These are phyloP conservation scores for Aythya baeri DNA, from an alignment of 2,113 vertebrate species.

Conservation along the genomic window DNA sequence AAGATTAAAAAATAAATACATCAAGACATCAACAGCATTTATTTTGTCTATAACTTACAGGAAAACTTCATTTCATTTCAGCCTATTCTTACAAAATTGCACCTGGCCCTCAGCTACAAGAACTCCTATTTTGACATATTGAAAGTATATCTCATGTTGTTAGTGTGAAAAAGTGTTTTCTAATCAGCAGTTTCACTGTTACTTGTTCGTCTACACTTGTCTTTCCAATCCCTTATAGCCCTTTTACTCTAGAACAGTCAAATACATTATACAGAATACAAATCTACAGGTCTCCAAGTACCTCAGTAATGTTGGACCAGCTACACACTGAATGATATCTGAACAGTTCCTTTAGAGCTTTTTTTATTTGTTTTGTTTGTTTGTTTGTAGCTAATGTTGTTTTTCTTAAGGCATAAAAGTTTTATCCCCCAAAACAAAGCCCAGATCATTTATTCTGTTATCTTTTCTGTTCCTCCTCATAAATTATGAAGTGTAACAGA, in stretches of 20 bases:
- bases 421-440: background rate
- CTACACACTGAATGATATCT: background rate
- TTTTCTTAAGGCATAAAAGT: background rate
- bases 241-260: background rate
- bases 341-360: background rate
- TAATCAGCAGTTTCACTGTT: constrained; percentile 23
- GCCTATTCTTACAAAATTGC: constrained; percentile 25
- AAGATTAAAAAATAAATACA: background rate
- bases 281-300: background rate
- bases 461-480: background rate
- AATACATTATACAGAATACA: background rate
- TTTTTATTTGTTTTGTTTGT: too few species aligned
- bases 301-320: background rate
- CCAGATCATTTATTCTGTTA: background rate
- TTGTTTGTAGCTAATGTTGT: background rate
- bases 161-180: background rate
- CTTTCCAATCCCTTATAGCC: background rate
- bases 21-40: background rate
- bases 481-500: background rate
- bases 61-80: background rate
- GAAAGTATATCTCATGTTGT: background rate
- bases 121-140: constrained; percentile 12
- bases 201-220: background rate
- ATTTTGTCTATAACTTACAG: background rate
- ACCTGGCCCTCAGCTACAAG: constrained; percentile 14